Evolutionary conservation across 2,113 vertebrate genomes (phyloP).

Genomic region (Nymphicus hollandicus): DNA sequence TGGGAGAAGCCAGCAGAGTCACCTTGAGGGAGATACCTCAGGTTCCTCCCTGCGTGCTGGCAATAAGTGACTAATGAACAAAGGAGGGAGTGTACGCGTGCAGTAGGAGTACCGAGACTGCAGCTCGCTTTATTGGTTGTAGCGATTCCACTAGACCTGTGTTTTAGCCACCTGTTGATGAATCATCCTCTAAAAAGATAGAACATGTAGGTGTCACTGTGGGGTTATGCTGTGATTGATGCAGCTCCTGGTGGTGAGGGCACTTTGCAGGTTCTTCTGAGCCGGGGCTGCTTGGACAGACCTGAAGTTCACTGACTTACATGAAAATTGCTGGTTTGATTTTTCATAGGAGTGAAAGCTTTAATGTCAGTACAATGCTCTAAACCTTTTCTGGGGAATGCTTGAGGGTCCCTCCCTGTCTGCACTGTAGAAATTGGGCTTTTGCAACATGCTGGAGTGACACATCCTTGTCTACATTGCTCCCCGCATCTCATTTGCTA

Average conservation of each 20-base stretch:
- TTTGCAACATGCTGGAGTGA: neutral
- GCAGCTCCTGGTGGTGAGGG: neutral
- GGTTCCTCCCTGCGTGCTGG: neutral
- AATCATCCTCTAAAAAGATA: neutral
- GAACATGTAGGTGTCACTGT: neutral
- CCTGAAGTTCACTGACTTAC: neutral
- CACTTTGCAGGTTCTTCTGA: neutral
- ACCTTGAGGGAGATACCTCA: neutral
- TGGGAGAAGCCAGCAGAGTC: neutral
- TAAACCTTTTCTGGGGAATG: neutral
- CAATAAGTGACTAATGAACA: neutral
- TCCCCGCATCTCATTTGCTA: neutral
- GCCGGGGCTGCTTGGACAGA: neutral
- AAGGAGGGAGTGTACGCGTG: neutral
- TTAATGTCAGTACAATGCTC: neutral
- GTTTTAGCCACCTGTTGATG: conserved; percentile 19
- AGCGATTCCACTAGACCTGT: neutral
- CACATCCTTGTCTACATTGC: neutral
- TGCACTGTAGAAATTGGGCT: neutral
- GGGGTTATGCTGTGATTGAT: neutral
- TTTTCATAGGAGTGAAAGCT: neutral
- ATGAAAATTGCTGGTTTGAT: neutral
- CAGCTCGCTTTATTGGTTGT: neutral
- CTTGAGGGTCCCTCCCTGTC: neutral
- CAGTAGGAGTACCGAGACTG: neutral